Conservation (phyloP, 2,888 invertebrate genomes). For the Callosobruchus maculatus region DNA sequence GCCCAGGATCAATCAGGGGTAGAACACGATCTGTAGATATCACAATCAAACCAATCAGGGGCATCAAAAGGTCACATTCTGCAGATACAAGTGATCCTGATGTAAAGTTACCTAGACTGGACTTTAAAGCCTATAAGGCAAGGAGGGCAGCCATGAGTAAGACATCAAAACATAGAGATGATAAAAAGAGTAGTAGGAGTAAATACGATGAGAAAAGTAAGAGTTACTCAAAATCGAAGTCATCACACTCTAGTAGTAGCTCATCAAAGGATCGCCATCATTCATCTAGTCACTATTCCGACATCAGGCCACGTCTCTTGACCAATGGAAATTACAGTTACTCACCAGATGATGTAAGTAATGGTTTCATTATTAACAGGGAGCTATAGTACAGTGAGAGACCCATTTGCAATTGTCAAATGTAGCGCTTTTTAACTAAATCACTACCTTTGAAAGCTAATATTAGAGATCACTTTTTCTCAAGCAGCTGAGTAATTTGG, state of each 20-base stretch:
- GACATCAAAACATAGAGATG: constrained; percentile 25
- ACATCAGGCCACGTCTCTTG: constrained; percentile 29
- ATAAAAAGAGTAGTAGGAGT: constrained; percentile 23
- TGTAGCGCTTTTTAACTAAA: too few relatives aligned
- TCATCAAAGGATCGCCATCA: constrained; percentile 22
- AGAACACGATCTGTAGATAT: constrained; percentile 41
- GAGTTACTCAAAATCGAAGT: constrained; percentile 17
- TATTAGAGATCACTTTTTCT: too few relatives aligned
- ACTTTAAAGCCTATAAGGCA: constrained; percentile 28
- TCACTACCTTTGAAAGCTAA: too few relatives aligned
- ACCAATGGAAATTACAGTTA: constrained; percentile 45
- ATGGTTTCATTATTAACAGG: too few relatives aligned
- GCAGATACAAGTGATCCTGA: constrained; percentile 31
- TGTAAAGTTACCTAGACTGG: constrained; percentile 30
- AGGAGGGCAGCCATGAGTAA: constrained; percentile 11
- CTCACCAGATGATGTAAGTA: constrained; percentile 44
- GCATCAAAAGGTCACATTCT: constrained; percentile 38
- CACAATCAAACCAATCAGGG: constrained; percentile 25
- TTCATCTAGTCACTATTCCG: constrained; percentile 19
- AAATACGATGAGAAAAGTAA: constrained; percentile 26
- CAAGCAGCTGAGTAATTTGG: too few relatives aligned
- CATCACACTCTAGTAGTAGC: constrained; percentile 17
- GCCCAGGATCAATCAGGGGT: constrained; percentile 27
- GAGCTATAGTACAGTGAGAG: too few relatives aligned
- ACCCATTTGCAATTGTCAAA: too few relatives aligned